Base-by-base conservation (phyloP, 2,797 vertebrate species). In the Onychomys arenicola region DNA sequence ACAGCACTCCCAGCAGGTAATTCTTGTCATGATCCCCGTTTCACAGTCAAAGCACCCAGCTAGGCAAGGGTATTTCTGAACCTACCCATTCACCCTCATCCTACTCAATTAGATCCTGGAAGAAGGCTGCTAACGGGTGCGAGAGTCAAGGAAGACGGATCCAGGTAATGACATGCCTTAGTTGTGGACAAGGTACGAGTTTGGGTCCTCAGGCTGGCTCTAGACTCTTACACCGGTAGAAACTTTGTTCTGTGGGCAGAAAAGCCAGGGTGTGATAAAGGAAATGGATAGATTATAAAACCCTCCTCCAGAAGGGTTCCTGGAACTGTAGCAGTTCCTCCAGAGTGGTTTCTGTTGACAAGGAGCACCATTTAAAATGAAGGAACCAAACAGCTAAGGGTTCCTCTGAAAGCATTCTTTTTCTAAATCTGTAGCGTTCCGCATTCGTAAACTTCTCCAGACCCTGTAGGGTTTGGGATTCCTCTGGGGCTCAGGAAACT, bases 401-500 rank as follows among this genome's bases (percentile, higher is more conserved):
- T 40, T 52, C 27, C 7, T 97, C 95, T 49, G 77, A 43, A 96
- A 93, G 29, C 75, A 87, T 86, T 89, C 27, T 93, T 96, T 90
- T 43, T 96, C 89, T 85, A 94, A 88, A 88, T 89, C 69, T 93
- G 55, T 82, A 80, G 76, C 55, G 95, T 97, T 67, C 78, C 75
- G 90, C 89, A 71, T 73, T 88, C 87, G 67, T 93, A 82, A 92
- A 34, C 83, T 71, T 95, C 80, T 96, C 84, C 73, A 90, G 89
- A 91, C 84, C 82, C 29, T 57, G 89, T 69, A 90, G 46, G 25
- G 12, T 32, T 89, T 90, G 46, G 65, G 89, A 93, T 94, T 91
- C 92, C 71, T 89, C 89, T 75, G 73, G 90, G 94, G 89, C 65
- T 94, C 63, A 73, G 94, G 94, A 96, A 92, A 81, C 63, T 84